Percentiles rank a stretch among this genome's conserved stretches.
These are phyloP conservation scores for Caenorhabditis briggsae DNA, from an alignment of 1,140 invertebrate species.

Conservation along the genomic window DNA sequence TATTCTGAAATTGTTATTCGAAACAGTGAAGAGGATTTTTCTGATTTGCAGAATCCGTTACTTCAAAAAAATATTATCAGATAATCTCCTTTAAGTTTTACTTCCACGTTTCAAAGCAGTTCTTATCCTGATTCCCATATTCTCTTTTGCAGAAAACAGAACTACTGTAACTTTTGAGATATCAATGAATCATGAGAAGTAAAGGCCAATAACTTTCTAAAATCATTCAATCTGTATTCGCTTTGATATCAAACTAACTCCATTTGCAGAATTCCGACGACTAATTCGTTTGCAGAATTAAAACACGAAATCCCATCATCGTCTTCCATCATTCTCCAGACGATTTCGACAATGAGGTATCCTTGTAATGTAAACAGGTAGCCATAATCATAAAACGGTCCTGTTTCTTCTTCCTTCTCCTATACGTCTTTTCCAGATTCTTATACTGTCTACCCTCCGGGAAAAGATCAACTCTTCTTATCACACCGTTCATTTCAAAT, in stretches of 20 bases:
- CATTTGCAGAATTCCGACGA: background rate
- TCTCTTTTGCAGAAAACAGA: too few species aligned
- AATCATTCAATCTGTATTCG: background rate
- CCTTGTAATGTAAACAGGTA: constrained; percentile 34
- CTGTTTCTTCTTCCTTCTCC: background rate
- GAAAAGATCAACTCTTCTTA: background rate
- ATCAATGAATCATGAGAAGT: too few species aligned
- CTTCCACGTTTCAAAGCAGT: too few species aligned
- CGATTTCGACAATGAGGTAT: constrained; percentile 43
- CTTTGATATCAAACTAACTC: background rate
- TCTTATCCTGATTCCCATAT: too few species aligned
- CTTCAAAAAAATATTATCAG: too few species aligned
- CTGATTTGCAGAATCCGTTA: too few species aligned
- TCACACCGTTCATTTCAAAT: constrained; percentile 2
- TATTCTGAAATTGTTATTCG: too few species aligned
- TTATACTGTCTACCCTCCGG: background rate
- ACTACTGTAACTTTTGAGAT: too few species aligned
- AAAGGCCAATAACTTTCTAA: background rate
- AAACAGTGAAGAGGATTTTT: too few species aligned
- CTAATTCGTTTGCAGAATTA: background rate
- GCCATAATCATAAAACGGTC: constrained; percentile 28
- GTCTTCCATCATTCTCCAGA: background rate
- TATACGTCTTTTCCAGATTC: background rate
- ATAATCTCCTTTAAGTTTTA: too few species aligned
- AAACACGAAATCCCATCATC: constrained; percentile 1